Base-by-base conservation (phyloP, 2,888 invertebrate species). In the Salpingus planirostris region DNA sequence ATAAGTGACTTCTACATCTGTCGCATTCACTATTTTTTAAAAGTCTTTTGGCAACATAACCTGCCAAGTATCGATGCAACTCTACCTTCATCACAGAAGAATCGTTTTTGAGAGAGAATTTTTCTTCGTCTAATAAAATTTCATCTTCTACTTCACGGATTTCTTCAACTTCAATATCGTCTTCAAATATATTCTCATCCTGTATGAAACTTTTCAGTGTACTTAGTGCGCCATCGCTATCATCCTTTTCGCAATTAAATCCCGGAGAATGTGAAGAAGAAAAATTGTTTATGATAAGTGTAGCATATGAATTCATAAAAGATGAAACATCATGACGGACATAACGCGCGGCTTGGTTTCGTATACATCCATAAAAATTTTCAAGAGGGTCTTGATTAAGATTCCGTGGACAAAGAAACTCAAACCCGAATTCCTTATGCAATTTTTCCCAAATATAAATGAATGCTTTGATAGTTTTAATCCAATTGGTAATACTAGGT, bases 211-310 rank as follows among this genome's bases (percentile, higher is more conserved):
- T n/a, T 5, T 13, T 10, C n/a, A 28, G 18, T 7, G 3, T n/a
- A 11, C 21, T 21, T 10, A 28, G 18, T 8, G 18, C 28, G 3
- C 18, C 28, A 4, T 18, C 28, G 18, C 8, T 10, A 5, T 14
- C 18, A 11, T 29, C 25, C 22, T 39, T 31, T 14, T 28, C 23
- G 10, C 23, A 39, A 21, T 39, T 39, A 2, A 27, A 25, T 2
- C 29, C 23, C 7, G 29, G 11, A n/a, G 31, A 36, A 25, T 36
- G 35, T 2, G 29, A 7, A 5, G 29, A 14, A n/a, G 15, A 15
- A 13, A 28, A 39, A 29, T 29, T 39, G 15, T 39, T 39, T 3
- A 39, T 21, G 3, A 36, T 23, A 2, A 39, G n/a, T 2, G 24
- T 32, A 23, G 36, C 36, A 24, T 25, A 39, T 1, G 29, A 21